These are phyloP conservation scores for Albula glossodonta DNA, from an alignment of 2,113 vertebrate genomes.

Conservation along the genomic window DNA sequence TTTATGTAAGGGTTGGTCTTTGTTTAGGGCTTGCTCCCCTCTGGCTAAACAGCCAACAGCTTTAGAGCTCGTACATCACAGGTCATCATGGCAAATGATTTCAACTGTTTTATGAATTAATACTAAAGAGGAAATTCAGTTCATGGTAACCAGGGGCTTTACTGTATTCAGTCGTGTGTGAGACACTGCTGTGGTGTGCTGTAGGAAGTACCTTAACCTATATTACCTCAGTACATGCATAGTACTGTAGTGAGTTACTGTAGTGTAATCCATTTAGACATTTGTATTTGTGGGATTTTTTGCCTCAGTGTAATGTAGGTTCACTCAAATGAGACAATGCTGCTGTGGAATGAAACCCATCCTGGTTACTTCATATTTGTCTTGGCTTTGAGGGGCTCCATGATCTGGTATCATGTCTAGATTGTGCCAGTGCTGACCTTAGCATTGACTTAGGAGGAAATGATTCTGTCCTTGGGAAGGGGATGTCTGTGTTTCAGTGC, in stretches of 20 bases:
- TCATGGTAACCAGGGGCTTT: neutral
- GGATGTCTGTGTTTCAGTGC: no score
- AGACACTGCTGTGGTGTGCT: neutral
- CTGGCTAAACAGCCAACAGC: neutral
- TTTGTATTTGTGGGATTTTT: neutral
- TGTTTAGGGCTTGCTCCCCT: neutral
- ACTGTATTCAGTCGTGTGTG: neutral
- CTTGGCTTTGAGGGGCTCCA: neutral
- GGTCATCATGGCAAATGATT: neutral
- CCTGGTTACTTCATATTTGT: neutral
- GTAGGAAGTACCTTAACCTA: neutral
- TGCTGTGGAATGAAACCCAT: neutral
- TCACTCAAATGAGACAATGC: neutral
- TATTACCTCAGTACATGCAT: neutral
- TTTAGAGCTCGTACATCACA: neutral
- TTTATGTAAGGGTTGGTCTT: neutral
- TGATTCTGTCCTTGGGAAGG: no score
- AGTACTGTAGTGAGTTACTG: no score
- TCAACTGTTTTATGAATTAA: neutral
- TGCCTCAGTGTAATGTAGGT: neutral
- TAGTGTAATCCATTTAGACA: neutral
- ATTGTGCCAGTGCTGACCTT: no score
- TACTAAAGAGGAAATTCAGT: neutral
- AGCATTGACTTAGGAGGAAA: no score
- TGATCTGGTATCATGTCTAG: no score